Evolutionary conservation across 2,113 vertebrate species (phyloP).

Genomic region (Beaufortia kweichowensis): DNA sequence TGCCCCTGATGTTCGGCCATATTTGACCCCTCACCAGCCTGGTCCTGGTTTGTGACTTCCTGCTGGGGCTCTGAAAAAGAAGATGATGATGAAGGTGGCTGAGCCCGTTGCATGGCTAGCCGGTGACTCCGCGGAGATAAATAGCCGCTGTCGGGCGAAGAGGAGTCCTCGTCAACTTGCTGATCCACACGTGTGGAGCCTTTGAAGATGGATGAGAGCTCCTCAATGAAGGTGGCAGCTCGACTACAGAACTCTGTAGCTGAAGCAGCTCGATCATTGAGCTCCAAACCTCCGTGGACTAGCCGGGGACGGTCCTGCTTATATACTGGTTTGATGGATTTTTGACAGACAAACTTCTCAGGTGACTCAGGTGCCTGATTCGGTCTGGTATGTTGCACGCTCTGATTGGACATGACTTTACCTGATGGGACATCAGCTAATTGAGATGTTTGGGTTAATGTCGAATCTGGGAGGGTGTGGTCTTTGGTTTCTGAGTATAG

Average conservation of each 20-base stretch:
- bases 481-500: constrained; percentile 56
- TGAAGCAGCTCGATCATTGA: constrained; percentile 70
- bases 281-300: constrained; percentile 66
- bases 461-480: constrained; percentile 43
- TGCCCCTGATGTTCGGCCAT: constrained; percentile 50
- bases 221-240: constrained; percentile 91
- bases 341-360: constrained; percentile 61
- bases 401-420: constrained; percentile 60
- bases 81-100: constrained; percentile 58
- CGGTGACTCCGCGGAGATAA: constrained; percentile 83
- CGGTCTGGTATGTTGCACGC: constrained; percentile 62
- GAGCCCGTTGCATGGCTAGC: constrained; percentile 61
- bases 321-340: constrained; percentile 66
- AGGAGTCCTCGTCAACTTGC: constrained; percentile 85
- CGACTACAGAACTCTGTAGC: constrained; percentile 84
- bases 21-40: constrained; percentile 32
- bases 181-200: constrained; percentile 77
- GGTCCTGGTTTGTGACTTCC: constrained; percentile 40
- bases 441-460: constrained; percentile 34
- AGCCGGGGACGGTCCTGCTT: constrained; percentile 77
- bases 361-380: constrained; percentile 62
- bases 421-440: not conserved
- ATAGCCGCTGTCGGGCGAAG: constrained; percentile 95
- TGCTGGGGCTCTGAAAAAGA: constrained; percentile 50
- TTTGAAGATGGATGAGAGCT: constrained; percentile 93